phyloP scores from a whole-genome alignment of 2,888 invertebrate species.

The Diarsia rubi region DNA sequence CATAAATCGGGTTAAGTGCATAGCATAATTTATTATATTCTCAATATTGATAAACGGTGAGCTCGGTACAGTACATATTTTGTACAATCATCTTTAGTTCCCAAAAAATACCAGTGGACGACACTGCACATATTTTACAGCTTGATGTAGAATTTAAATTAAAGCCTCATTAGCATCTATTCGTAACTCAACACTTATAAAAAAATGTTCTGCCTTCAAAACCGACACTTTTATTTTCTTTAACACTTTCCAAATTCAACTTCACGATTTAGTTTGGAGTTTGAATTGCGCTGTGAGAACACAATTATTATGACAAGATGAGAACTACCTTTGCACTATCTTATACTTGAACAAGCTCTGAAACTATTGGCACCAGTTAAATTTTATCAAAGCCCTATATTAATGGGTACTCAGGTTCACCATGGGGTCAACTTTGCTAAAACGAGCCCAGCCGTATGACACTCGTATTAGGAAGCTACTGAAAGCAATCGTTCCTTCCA shows the following conservation, averaged over 20 bases:
- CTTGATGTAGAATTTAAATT: slow-evolving; percentile 9
- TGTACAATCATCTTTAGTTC: background rate
- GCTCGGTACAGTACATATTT: background rate
- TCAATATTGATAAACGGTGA: background rate
- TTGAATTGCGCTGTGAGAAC: background rate
- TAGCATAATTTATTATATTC: slow-evolving; percentile 10
- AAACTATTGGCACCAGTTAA: background rate
- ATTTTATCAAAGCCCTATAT: background rate
- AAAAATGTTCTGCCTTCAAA: background rate
- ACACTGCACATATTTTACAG: background rate
- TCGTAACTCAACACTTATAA: background rate
- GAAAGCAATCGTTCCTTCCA: background rate
- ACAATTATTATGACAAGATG: background rate
- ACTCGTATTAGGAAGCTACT: background rate
- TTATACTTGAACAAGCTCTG: background rate
- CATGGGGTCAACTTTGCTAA: no score
- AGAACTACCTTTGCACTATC: background rate
- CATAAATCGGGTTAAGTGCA: slow-evolving; percentile 17
- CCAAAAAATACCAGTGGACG: background rate
- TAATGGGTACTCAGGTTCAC: background rate
- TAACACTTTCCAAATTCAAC: slow-evolving; percentile 45
- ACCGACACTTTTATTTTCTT: background rate
- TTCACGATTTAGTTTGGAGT: background rate
- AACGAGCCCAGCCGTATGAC: background rate
- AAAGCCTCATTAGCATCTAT: slow-evolving; percentile 10